A percentile compares a stretch with the other conserved stretches of the same genome.
phyloP scores from a whole-genome alignment of 1,140 invertebrate genomes.

The Sarcophaga peregrina region DNA sequence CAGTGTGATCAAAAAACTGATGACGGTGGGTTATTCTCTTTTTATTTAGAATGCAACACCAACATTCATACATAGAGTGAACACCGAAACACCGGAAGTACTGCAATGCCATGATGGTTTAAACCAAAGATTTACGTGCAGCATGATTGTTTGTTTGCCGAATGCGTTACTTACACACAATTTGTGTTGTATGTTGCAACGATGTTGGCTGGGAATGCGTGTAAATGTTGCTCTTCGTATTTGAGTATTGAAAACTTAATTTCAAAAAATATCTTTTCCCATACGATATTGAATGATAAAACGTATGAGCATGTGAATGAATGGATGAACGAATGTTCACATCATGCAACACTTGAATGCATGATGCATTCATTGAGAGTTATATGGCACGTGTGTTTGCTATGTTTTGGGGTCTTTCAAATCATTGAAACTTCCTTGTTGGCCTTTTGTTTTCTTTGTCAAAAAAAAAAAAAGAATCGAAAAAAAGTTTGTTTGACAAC shows the following conservation, averaged over 20 bases:
- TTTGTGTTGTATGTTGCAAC: constrained; percentile 34
- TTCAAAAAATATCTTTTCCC: background rate
- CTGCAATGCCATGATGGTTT: background rate
- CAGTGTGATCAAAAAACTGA: no score
- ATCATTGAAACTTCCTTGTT: constrained; percentile 19
- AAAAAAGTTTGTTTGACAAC: constrained; percentile 17
- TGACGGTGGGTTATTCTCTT: no score
- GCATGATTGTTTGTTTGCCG: background rate
- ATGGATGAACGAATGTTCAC: background rate
- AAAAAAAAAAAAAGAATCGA: background rate
- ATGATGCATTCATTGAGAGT: background rate
- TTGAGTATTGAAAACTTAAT: background rate
- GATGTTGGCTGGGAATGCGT: constrained; percentile 19
- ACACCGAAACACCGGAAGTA: background rate
- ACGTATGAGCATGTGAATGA: background rate
- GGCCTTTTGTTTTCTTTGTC: background rate
- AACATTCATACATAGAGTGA: no score
- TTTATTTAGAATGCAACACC: no score
- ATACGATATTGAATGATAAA: background rate
- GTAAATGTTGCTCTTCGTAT: background rate
- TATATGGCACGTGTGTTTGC: background rate
- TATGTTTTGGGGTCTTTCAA: background rate
- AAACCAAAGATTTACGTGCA: background rate
- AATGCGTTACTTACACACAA: constrained; percentile 31
- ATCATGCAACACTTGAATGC: background rate